Evolutionary conservation across 1,140 invertebrate species (phyloP).

Genomic region (Listronotus bonariensis): DNA sequence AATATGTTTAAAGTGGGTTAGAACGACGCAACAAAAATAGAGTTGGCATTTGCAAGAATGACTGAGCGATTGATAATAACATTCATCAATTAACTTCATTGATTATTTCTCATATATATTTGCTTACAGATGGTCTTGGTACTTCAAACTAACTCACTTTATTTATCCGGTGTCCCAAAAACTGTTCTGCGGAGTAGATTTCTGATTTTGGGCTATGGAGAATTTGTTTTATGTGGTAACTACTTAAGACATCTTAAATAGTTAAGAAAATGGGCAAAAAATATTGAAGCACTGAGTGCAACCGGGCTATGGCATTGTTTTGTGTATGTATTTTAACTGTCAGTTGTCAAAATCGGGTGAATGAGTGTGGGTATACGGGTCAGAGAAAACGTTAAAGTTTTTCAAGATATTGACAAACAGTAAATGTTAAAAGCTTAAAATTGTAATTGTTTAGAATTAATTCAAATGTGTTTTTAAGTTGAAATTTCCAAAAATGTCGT

Average conservation of each 20-base stretch:
- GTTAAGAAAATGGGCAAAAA: conserved; percentile 53
- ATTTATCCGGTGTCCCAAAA: conserved; percentile 2
- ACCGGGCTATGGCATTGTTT: conserved; percentile 55
- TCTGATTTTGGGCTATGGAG: conserved; percentile 54
- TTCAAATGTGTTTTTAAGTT: no score
- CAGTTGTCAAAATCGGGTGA: conserved; percentile 42
- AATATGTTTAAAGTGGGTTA: neutral
- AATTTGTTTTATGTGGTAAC: conserved; percentile 48
- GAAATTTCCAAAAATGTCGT: no score
- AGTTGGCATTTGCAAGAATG: neutral
- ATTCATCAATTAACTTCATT: no score
- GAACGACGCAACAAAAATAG: neutral
- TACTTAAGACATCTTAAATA: conserved; percentile 36
- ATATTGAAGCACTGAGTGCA: conserved; percentile 56
- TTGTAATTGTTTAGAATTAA: neutral
- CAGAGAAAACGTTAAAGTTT: neutral
- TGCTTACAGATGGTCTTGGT: no score
- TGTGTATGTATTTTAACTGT: conserved; percentile 43
- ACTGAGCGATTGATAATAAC: no score
- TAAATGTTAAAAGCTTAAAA: neutral
- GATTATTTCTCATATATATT: no score
- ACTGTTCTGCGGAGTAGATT: conserved; percentile 11
- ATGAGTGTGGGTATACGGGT: conserved; percentile 8
- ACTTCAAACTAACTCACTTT: neutral
- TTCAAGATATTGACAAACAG: neutral